Evolutionary conservation across 2,113 vertebrate species (phyloP), one percentile per base, ranked within the genome.

Genomic region (Syngnathoides biaculeatus): DNA sequence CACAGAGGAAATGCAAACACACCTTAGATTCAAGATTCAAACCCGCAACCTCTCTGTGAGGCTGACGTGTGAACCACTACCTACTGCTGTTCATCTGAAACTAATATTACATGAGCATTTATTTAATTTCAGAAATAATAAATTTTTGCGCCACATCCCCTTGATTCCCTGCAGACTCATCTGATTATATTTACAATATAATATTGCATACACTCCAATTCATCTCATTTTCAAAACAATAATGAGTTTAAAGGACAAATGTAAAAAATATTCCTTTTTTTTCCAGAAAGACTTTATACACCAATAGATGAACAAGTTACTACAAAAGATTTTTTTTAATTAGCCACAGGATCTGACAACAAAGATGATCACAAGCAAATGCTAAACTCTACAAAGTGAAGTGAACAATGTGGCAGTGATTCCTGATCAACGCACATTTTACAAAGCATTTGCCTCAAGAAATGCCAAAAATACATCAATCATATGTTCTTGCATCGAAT

Each of bases 331-430:
- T 90, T 88, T 87, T n/a, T n/a, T n/a, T n/a, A n/a, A 88, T 87
- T 90, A 75, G 84, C 84, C 74, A 84, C 79, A 80, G 83, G 83
- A 81, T 69, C 52, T 71, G 72, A 81, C 74, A 65, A 78, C 67
- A 74, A 75, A 79, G 64, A 69, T n/a, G 24, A 82, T 76, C 55
- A 75, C 65, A 81, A 74, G 79, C 71, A 72, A 77, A 73, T 67
- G 43, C 56, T 75, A 72, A 71, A 74, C 26, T 57, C 30, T n/a
- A 81, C 45, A 82, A 81, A 65, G 81, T 58, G 72, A 79, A 74
- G 30, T 35, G 64, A 75, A 60, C 43, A 69, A 57, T 72, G 39
- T 53, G 61, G 40, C 43, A 67, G 68, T 58, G 66, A 64, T 78
- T 73, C 73, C 78, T 63, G 7, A 24, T 71, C 59, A 62, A 78